These are phyloP conservation scores for Azemiops feae DNA, from an alignment of 2,113 vertebrate genomes.

Conservation along the genomic window DNA sequence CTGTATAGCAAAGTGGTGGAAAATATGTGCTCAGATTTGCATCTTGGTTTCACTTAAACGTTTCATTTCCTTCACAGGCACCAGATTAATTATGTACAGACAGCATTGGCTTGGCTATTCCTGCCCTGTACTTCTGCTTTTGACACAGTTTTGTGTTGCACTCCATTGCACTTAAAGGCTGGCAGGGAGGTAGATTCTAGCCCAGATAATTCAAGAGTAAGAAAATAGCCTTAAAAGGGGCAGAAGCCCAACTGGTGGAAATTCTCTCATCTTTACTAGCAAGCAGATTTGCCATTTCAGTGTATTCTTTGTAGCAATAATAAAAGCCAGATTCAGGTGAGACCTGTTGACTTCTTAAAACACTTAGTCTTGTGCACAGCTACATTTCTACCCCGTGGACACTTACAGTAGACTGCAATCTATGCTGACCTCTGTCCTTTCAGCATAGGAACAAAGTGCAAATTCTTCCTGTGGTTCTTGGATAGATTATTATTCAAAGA, in stretches of 20 bases:
- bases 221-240: background rate
- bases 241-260: background rate
- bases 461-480: accelerated
- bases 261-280: background rate
- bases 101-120: background rate
- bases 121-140: background rate
- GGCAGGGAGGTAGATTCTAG: background rate
- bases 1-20: background rate
- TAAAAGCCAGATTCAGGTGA: background rate
- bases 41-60: background rate
- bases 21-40: background rate
- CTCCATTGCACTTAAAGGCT: background rate
- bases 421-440: background rate
- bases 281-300: background rate
- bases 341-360: background rate
- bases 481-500: background rate
- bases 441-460: background rate
- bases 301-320: background rate
- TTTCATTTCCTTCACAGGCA: background rate
- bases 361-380: background rate
- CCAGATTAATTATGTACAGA: background rate
- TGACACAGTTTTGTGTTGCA: background rate
- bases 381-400: background rate
- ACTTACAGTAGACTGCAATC: background rate
- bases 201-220: background rate